Evolutionary conservation across 1,140 invertebrate genomes (phyloP).

Genomic region (Formica exsecta): DNA sequence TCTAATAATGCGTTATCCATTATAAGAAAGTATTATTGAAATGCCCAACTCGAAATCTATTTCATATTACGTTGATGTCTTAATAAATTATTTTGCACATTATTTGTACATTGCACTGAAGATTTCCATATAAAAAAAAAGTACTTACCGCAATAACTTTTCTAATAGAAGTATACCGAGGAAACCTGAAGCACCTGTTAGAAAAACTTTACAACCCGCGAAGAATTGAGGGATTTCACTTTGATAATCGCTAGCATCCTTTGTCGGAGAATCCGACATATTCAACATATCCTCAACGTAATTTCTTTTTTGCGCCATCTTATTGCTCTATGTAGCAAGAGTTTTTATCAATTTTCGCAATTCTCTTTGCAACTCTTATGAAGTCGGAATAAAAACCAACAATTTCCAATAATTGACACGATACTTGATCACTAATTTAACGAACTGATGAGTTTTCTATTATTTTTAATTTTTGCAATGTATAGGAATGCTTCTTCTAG

Average conservation of each 20-base stretch:
- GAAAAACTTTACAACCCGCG: conserved; percentile 79
- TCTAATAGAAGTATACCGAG: conserved; percentile 90
- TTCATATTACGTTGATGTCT: not conserved
- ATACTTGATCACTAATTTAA: not conserved
- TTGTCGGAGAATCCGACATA: conserved; percentile 57
- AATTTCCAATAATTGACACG: not conserved
- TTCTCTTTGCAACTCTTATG: not conserved
- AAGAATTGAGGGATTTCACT: conserved; percentile 81
- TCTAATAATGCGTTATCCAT: not conserved
- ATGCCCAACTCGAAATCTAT: not conserved
- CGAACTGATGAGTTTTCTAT: not conserved
- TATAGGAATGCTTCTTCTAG: not conserved
- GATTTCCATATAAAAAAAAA: not conserved
- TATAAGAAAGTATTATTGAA: not conserved
- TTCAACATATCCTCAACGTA: conserved; percentile 69
- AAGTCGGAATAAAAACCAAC: not conserved
- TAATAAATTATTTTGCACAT: not conserved
- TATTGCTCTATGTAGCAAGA: too few species aligned
- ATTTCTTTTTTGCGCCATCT: conserved; percentile 40
- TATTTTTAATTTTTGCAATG: not conserved
- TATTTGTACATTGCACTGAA: not conserved
- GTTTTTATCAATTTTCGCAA: not conserved
- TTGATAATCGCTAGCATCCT: not conserved
- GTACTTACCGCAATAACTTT: conserved; percentile 87
- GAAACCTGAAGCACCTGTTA: conserved; percentile 89